phyloP scores from a whole-genome alignment of 2,888 invertebrate genomes.

The Octonoba sinensis region DNA sequence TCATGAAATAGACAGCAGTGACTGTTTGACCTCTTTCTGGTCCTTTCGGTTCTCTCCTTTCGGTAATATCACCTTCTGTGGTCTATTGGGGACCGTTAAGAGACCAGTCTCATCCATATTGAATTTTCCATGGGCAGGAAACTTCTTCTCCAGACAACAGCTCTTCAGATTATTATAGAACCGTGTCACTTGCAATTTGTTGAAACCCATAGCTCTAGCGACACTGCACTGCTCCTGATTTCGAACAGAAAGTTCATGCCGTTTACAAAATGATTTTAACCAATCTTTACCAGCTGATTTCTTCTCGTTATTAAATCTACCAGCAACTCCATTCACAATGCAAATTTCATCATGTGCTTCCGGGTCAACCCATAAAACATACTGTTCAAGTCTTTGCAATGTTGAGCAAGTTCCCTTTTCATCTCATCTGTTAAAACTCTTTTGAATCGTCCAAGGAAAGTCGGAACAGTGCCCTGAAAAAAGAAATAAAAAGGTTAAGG shows the following conservation, averaged over 20 bases:
- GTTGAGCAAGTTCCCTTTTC: slow-evolving; percentile 20
- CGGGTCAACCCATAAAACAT: slow-evolving; percentile 6
- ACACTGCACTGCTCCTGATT: slow-evolving; percentile 19
- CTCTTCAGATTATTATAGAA: slow-evolving; percentile 24
- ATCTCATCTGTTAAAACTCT: slow-evolving; percentile 10
- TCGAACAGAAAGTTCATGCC: slow-evolving; percentile 8
- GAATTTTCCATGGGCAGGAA: slow-evolving; percentile 10
- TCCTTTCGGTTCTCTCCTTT: no score
- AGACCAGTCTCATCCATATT: slow-evolving; percentile 19
- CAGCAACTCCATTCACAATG: slow-evolving; percentile 12
- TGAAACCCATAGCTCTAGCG: slow-evolving; percentile 9
- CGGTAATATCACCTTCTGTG: slow-evolving; percentile 3
- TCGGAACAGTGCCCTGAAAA: slow-evolving; percentile 11
- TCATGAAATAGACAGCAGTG: slow-evolving; percentile 5
- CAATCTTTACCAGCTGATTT: slow-evolving; percentile 13
- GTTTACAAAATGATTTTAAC: slow-evolving; percentile 13
- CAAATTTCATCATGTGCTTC: slow-evolving; percentile 7
- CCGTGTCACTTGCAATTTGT: slow-evolving; percentile 19
- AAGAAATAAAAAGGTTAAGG: slow-evolving; percentile 6
- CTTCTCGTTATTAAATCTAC: slow-evolving; percentile 16
- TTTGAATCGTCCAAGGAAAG: slow-evolving; percentile 12
- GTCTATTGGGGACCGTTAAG: slow-evolving; percentile 18
- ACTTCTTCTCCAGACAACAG: slow-evolving; percentile 17
- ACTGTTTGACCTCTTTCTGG: slow-evolving; percentile 6
- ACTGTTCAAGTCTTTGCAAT: slow-evolving; percentile 6